Evolutionary conservation across 2,113 vertebrate genomes (phyloP).

Genomic region (Mohoua ochrocephala): DNA sequence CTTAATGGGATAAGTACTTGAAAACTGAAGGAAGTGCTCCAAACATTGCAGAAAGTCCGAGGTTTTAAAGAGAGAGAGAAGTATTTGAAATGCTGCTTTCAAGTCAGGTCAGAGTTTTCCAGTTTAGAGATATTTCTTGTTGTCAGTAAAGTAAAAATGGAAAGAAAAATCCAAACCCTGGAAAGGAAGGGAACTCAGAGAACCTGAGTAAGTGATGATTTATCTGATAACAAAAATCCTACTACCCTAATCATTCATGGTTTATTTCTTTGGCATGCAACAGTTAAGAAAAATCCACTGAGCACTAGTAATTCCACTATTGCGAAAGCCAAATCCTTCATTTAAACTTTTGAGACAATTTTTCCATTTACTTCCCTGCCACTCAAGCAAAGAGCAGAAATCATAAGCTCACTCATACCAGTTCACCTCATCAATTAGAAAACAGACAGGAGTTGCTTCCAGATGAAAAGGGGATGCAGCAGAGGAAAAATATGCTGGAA

Average conservation of each 20-base stretch:
- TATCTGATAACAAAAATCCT: slow-evolving; percentile 28
- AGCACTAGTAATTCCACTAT: neutral
- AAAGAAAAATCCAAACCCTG: neutral
- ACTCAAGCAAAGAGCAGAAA: slow-evolving; percentile 40
- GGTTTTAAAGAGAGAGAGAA: neutral
- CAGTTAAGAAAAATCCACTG: neutral
- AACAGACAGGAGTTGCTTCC: slow-evolving; percentile 17
- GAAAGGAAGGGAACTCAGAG: neutral
- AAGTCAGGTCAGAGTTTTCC: neutral
- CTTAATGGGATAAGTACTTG: neutral
- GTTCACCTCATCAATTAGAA: slow-evolving; percentile 44
- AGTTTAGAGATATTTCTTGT: neutral
- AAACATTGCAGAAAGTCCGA: neutral
- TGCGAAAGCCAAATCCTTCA: neutral
- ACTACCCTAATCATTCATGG: neutral
- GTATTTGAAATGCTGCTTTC: neutral
- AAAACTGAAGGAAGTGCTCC: neutral
- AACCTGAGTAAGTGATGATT: slow-evolving; percentile 1
- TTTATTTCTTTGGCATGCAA: slow-evolving; percentile 32
- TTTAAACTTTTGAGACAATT: slow-evolving; percentile 40
- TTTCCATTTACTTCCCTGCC: slow-evolving; percentile 46
- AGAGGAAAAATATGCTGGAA: slow-evolving; percentile 21
- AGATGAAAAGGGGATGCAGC: slow-evolving; percentile 26
- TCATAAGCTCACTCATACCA: slow-evolving; percentile 25
- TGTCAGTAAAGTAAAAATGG: slow-evolving; percentile 25